These are phyloP conservation scores for Cantharis rustica DNA, from an alignment of 2,888 invertebrate genomes.

Conservation along the genomic window DNA sequence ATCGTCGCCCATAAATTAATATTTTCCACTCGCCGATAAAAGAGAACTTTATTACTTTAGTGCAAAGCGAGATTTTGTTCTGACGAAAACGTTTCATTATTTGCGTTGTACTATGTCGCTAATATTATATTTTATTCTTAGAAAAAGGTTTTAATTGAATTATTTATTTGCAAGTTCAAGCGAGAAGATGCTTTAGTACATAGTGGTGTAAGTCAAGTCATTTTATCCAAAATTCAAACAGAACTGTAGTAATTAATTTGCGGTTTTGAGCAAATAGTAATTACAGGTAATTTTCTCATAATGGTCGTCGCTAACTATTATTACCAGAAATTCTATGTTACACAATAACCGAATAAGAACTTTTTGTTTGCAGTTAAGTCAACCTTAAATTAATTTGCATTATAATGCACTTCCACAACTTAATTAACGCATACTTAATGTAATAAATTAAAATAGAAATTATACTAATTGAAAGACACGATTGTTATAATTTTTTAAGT, in stretches of 20 bases:
- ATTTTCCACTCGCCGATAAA: too few relatives aligned
- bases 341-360: not conserved
- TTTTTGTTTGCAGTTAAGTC: not conserved
- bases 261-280: constrained; percentile 33
- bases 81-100: too few relatives aligned
- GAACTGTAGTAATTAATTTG: constrained; percentile 1
- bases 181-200: not conserved
- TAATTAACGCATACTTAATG: not conserved
- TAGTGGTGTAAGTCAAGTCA: not conserved
- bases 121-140: too few relatives aligned
- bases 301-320: constrained; percentile 32
- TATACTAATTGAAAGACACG: not conserved
- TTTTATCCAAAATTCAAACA: not conserved
- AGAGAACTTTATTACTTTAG: too few relatives aligned
- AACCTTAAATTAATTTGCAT: not conserved
- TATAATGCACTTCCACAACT: not conserved
- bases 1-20: too few relatives aligned
- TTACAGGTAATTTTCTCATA: constrained; percentile 38
- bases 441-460: not conserved
- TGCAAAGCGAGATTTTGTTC: too few relatives aligned
- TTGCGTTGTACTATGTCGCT: too few relatives aligned
- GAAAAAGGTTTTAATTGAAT: too few relatives aligned
- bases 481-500: not conserved
- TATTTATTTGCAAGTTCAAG: not conserved
- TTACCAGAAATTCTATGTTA: constrained; percentile 21